Conservation (phyloP, 37 sponge, comb jelly and placozoan species). For the Eunapius fragilis region DNA sequence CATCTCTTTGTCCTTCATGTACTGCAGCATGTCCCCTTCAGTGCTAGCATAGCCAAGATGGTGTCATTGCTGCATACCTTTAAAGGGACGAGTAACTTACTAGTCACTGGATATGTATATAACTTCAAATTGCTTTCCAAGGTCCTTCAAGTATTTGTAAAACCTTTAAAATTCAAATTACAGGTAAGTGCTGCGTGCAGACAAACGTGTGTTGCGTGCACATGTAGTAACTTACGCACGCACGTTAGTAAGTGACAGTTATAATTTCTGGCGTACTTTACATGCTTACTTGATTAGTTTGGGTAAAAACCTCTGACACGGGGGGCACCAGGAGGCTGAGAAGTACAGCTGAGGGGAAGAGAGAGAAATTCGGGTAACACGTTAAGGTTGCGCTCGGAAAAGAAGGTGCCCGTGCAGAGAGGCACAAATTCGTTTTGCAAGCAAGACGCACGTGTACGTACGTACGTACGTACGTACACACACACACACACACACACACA, state of each 20-base stretch:
- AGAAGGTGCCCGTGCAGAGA: too few relatives aligned
- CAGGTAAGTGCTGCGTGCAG: background rate
- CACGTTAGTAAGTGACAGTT: too few relatives aligned
- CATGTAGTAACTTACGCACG: too few relatives aligned
- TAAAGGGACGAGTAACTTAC: conserved; percentile 39
- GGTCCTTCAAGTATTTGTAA: conserved; percentile 71
- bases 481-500: background rate
- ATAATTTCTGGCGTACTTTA: too few relatives aligned
- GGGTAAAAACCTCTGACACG: conserved; percentile 76
- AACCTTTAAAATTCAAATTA: conserved; percentile 40
- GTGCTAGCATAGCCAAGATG: conserved; percentile 24
- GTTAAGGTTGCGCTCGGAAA: too few relatives aligned
- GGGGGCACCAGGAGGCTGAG: conserved; percentile 86
- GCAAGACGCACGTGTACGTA: background rate
- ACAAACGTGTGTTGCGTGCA: background rate
- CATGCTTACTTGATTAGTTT: conserved; percentile 71
- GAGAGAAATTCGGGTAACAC: too few relatives aligned
- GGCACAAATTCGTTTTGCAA: too few relatives aligned
- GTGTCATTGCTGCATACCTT: background rate
- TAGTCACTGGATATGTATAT: conserved; percentile 82
- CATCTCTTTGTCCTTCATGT: conserved; percentile 72
- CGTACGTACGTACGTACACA: background rate
- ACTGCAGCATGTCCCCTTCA: conserved; percentile 61
- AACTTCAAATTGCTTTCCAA: conserved; percentile 52
- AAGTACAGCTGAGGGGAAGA: conserved; percentile 67